Evolutionary conservation across 2,888 invertebrate genomes (phyloP).

Genomic region (Morpho achilles): DNA sequence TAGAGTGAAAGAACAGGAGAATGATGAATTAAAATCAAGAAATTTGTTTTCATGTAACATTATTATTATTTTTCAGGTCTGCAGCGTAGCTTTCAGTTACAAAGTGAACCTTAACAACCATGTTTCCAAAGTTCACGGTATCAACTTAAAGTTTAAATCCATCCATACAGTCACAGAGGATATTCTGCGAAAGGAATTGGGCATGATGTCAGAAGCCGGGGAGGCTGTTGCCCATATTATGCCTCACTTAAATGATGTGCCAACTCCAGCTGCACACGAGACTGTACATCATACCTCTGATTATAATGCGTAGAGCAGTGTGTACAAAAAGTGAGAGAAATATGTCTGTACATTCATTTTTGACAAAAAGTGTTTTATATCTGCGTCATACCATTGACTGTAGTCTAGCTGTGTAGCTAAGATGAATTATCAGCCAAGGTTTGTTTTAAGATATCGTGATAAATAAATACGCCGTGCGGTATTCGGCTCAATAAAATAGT

Average conservation of each 20-base stretch:
- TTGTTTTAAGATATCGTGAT: too few relatives aligned
- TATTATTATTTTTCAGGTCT: conserved; percentile 50
- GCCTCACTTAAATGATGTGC: conserved; percentile 54
- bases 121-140: conserved; percentile 68
- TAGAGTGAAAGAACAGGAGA: too few relatives aligned
- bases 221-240: conserved; percentile 60
- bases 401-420: too few relatives aligned
- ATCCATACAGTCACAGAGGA: conserved; percentile 72
- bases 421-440: too few relatives aligned
- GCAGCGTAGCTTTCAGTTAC: conserved; percentile 73
- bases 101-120: conserved; percentile 76
- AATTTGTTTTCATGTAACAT: neutral
- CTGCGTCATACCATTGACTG: too few relatives aligned
- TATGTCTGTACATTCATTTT: too few relatives aligned
- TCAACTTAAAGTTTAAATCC: conserved; percentile 73
- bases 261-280: conserved; percentile 58
- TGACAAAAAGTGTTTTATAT: too few relatives aligned
- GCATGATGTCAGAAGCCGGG: conserved; percentile 52
- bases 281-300: conserved; percentile 45
- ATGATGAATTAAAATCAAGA: too few relatives aligned
- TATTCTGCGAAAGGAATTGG: conserved; percentile 58
- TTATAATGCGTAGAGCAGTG: conserved; percentile 21
- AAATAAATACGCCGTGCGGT: too few relatives aligned
- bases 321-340: neutral
- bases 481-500: too few relatives aligned